Conservation (phyloP, 2,888 invertebrate genomes). For the Julus scandinavius region DNA sequence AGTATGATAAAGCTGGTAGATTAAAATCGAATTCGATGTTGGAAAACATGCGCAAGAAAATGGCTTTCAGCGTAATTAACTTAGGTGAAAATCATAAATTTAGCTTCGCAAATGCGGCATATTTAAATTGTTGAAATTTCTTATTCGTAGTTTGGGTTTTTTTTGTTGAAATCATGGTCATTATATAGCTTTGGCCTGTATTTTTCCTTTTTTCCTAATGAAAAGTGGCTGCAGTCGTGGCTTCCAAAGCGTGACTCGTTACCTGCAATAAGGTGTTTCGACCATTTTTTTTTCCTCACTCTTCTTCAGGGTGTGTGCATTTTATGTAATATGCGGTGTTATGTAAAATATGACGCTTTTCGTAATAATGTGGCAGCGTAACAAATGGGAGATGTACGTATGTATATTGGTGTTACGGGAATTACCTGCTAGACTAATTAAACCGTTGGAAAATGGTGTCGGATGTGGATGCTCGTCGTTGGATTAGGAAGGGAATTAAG, state of each 20-base stretch:
- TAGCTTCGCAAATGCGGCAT: not conserved
- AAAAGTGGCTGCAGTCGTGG: slow-evolving; percentile 27
- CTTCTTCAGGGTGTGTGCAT: not conserved
- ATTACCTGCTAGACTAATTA: slow-evolving; percentile 14
- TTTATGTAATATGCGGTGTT: not conserved
- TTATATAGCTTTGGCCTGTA: not conserved
- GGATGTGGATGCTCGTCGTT: not conserved
- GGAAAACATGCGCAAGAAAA: not conserved
- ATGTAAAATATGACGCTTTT: slow-evolving; percentile 12
- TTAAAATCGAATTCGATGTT: not conserved
- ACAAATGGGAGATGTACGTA: not conserved
- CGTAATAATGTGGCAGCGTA: slow-evolving; percentile 22
- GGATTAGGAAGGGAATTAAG: slow-evolving; percentile 13
- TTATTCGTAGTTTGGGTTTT: not conserved
- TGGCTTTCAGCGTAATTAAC: not conserved
- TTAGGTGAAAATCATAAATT: not conserved
- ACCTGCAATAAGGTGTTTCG: not conserved
- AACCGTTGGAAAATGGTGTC: slow-evolving; percentile 37
- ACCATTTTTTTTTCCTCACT: not conserved
- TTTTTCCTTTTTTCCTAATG: slow-evolving; percentile 8
- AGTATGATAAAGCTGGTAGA: too few species aligned
- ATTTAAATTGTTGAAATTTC: not conserved
- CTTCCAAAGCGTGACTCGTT: slow-evolving; percentile 30
- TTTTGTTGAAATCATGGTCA: slow-evolving; percentile 7
- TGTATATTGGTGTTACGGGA: slow-evolving; percentile 15